Percentiles rank a stretch among this genome's conserved stretches.
Evolutionary conservation across 2,113 vertebrate species (phyloP).

Genomic region (Plecotus auritus): DNA sequence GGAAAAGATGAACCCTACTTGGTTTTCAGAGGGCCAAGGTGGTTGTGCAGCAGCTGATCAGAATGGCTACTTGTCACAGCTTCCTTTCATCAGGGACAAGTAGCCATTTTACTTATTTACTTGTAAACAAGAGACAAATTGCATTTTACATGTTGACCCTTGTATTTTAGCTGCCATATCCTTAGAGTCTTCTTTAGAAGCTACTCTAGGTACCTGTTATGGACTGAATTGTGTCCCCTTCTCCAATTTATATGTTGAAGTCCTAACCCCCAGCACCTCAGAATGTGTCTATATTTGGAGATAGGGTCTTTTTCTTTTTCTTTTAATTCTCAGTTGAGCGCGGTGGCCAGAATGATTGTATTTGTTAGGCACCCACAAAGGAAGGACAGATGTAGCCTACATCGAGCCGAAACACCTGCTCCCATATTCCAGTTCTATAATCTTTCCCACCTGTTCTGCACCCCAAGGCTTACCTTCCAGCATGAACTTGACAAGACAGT

Average conservation of each 20-base stretch:
- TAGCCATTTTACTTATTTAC: no score
- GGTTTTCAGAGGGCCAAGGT: neutral
- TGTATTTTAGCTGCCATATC: neutral
- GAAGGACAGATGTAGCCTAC: neutral
- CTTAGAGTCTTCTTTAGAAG: neutral
- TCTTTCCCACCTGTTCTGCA: neutral
- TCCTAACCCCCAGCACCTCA: neutral
- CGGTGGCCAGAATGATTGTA: neutral
- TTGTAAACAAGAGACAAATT: neutral
- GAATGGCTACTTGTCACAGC: neutral
- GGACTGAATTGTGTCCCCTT: neutral
- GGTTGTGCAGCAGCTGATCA: neutral
- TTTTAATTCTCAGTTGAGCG: neutral
- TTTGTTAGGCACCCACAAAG: neutral
- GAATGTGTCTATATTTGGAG: neutral
- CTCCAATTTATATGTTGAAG: neutral
- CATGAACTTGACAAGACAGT: fast-evolving
- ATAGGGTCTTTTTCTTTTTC: neutral
- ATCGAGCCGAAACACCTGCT: neutral
- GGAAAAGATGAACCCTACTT: neutral
- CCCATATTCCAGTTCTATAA: neutral
- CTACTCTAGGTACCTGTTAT: neutral
- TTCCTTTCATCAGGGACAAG: neutral
- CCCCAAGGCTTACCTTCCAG: neutral
- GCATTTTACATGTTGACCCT: neutral